phyloP scores from a whole-genome alignment of 1,140 invertebrate genomes.

The Manduca sexta region DNA sequence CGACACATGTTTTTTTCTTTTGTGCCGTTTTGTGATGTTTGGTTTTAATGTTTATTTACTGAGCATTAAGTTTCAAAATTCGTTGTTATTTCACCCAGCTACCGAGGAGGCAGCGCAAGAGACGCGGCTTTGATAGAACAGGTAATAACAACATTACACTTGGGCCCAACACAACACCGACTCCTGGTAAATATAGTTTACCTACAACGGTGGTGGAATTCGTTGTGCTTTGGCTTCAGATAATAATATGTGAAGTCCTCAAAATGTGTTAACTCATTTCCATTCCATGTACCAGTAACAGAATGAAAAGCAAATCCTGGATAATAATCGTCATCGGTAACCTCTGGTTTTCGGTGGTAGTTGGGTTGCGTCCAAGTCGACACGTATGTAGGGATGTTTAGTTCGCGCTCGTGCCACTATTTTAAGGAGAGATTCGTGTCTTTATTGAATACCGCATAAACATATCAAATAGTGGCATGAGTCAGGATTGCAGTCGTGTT shows the following conservation, averaged over 20 bases:
- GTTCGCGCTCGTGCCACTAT: slow-evolving; percentile 40
- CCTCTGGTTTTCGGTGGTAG: slow-evolving; percentile 17
- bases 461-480: slow-evolving; percentile 8
- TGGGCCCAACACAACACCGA: slow-evolving; percentile 50
- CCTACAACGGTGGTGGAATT: slow-evolving; percentile 11
- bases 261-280: slow-evolving; percentile 1
- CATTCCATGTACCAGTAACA: background rate
- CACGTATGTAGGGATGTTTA: slow-evolving; percentile 45
- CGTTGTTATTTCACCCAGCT: slow-evolving; percentile 74
- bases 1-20: slow-evolving; percentile 52
- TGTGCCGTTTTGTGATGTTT: slow-evolving; percentile 72
- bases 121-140: slow-evolving; percentile 74
- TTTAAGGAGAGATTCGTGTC: slow-evolving; percentile 20
- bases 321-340: background rate
- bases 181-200: slow-evolving; percentile 9
- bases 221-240: slow-evolving; percentile 10
- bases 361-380: slow-evolving; percentile 66
- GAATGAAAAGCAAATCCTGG: background rate
- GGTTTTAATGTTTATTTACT: slow-evolving; percentile 66
- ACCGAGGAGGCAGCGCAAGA: slow-evolving; percentile 73
- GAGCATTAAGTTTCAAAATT: slow-evolving; percentile 67
- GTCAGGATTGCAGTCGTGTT: slow-evolving; percentile 21
- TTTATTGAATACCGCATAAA: background rate
- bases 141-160: slow-evolving; percentile 64
- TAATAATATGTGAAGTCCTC: slow-evolving; percentile 9